Evolutionary conservation across 2,113 vertebrate genomes (phyloP).

Genomic region (Sylvia atricapilla): DNA sequence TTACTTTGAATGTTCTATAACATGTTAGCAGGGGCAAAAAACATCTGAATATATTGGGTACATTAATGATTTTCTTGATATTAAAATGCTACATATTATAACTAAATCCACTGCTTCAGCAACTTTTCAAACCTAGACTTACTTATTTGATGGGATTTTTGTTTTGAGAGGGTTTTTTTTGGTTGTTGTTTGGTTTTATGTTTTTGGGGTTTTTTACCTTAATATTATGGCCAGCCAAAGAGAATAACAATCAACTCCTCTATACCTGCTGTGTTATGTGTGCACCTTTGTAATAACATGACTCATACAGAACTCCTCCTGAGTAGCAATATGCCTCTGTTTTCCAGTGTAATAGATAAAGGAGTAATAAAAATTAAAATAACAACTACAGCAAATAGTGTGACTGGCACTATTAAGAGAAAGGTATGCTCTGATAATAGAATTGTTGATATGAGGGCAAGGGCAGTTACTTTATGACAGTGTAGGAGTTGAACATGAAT

Average conservation of each 20-base stretch:
- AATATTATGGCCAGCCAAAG: background rate
- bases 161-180: background rate
- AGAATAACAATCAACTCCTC: background rate
- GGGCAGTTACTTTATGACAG: background rate
- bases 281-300: background rate
- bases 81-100: background rate
- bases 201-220: background rate
- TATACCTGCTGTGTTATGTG: background rate
- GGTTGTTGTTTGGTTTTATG: too few species aligned
- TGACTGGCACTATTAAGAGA: background rate
- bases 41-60: background rate
- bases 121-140: background rate
- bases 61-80: background rate
- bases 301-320: background rate
- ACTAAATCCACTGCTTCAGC: background rate
- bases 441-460: background rate
- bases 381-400: slow-evolving; percentile 1
- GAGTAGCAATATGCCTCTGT: background rate
- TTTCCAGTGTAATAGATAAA: background rate
- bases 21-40: accelerated
- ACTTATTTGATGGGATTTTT: background rate
- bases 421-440: background rate
- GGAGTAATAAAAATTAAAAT: slow-evolving; percentile 19
- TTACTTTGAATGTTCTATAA: background rate
- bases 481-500: background rate